Conservation (phyloP, 2,113 vertebrate genomes). For the Podocnemis expansa region DNA sequence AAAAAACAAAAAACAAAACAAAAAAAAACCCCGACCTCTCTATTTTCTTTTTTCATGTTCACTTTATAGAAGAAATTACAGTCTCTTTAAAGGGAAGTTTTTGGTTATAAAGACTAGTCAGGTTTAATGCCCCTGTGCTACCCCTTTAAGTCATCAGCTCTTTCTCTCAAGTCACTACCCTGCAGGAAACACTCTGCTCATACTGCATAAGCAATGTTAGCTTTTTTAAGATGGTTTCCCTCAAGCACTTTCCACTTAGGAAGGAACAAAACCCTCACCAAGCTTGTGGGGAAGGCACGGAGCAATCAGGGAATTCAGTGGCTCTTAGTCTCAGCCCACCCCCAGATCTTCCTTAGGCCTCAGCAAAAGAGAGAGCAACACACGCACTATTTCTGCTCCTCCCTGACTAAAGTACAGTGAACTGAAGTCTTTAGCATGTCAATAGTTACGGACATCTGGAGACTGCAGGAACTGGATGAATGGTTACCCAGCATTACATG, state of each 20-base stretch:
- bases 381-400: not conserved
- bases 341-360: not conserved
- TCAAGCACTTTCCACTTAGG: not conserved
- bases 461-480: not conserved
- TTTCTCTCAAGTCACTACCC: not conserved
- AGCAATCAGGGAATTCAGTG: not conserved
- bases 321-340: not conserved
- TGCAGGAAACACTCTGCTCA: not conserved
- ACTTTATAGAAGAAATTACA: not conserved
- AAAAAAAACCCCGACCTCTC: too few relatives aligned
- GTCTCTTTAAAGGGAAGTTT: not conserved
- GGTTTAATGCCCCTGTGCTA: not conserved
- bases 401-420: not conserved
- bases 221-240: not conserved
- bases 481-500: rapidly evolving
- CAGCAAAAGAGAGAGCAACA: not conserved
- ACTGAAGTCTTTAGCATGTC: not conserved
- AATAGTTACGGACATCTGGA: not conserved
- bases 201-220: not conserved
- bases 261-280: rapidly evolving
- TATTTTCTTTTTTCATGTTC: not conserved
- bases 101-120: not conserved
- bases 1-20: too few relatives aligned
- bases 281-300: not conserved
- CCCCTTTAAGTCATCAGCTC: not conserved